Conservation (phyloP, 2,797 vertebrate species). For the Ctenopoma multispine region DNA sequence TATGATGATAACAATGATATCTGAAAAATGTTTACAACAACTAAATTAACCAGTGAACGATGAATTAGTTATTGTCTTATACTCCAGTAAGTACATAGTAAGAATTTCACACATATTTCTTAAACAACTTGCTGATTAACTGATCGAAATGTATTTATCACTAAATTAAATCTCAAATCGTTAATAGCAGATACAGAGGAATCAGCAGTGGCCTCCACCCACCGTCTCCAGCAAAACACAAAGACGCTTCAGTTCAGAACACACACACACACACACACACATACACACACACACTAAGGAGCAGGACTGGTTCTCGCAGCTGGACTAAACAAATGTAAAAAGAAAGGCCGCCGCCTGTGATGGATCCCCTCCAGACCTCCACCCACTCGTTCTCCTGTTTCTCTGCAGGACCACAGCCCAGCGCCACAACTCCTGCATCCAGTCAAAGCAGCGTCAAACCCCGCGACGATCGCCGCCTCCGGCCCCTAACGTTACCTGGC, state of each 20-base stretch:
- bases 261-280: neutral
- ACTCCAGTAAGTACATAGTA: too few species aligned
- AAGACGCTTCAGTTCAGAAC: slow-evolving; percentile 17
- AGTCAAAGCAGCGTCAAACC: neutral
- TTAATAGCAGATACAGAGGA: neutral
- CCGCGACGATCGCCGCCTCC: rapidly evolving
- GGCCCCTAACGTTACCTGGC: slow-evolving; percentile 66
- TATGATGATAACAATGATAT: neutral
- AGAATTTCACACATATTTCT: too few species aligned
- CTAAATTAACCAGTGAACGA: too few species aligned
- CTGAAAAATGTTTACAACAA: too few species aligned
- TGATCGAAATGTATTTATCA: too few species aligned
- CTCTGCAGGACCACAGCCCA: slow-evolving; percentile 19
- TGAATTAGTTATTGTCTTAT: too few species aligned
- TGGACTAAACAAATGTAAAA: neutral
- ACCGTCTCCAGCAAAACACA: slow-evolving; percentile 27
- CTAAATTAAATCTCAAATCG: too few species aligned
- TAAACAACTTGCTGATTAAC: too few species aligned
- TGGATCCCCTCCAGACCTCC: slow-evolving; percentile 3
- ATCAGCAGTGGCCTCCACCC: slow-evolving; percentile 12
- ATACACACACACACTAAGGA: neutral
- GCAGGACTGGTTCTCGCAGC: neutral
- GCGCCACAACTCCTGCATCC: slow-evolving; percentile 19
- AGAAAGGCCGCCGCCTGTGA: slow-evolving; percentile 26
- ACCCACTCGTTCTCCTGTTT: slow-evolving; percentile 32